Conservation (phyloP, 30 jellyfish, hydroid and myxozoan genomes). For the Turritopsis rubra region DNA sequence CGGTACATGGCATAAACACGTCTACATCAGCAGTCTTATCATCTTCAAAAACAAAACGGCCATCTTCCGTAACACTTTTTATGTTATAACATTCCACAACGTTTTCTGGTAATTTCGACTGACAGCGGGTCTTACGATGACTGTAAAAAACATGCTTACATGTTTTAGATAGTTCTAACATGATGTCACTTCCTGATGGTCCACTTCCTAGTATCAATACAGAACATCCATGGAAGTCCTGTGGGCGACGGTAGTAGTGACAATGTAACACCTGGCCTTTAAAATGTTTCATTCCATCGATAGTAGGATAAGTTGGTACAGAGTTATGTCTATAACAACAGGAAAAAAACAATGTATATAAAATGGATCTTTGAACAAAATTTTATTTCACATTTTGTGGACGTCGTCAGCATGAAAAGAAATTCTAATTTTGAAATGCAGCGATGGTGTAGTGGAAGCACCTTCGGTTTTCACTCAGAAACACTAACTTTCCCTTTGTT, state of each 20-base stretch:
- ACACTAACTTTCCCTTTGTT: too few species aligned
- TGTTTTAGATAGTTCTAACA: conserved; percentile 50
- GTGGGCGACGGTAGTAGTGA: conserved; percentile 67
- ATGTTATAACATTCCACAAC: conserved; percentile 36
- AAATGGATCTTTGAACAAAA: background rate
- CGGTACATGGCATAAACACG: conserved; percentile 63
- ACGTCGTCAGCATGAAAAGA: too few species aligned
- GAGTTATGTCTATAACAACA: conserved; percentile 48
- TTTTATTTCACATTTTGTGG: too few species aligned
- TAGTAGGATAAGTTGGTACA: conserved; percentile 44
- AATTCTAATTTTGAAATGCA: too few species aligned
- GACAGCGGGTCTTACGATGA: conserved; percentile 35
- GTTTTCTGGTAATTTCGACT: conserved; percentile 36
- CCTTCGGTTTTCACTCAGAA: too few species aligned
- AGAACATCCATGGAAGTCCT: conserved; percentile 30
- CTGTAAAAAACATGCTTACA: conserved; percentile 44
- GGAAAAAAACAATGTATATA: background rate
- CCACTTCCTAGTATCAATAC: conserved; percentile 61
- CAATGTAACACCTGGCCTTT: conserved; percentile 55
- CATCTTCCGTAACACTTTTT: conserved; percentile 30
- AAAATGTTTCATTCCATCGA: conserved; percentile 37
- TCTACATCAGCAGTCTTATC: conserved; percentile 40
- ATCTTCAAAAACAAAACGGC: conserved; percentile 54
- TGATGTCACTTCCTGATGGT: conserved; percentile 83
- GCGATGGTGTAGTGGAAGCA: too few species aligned